Base-by-base conservation (phyloP, 2,113 vertebrate species). In the Chrysemys picta region DNA sequence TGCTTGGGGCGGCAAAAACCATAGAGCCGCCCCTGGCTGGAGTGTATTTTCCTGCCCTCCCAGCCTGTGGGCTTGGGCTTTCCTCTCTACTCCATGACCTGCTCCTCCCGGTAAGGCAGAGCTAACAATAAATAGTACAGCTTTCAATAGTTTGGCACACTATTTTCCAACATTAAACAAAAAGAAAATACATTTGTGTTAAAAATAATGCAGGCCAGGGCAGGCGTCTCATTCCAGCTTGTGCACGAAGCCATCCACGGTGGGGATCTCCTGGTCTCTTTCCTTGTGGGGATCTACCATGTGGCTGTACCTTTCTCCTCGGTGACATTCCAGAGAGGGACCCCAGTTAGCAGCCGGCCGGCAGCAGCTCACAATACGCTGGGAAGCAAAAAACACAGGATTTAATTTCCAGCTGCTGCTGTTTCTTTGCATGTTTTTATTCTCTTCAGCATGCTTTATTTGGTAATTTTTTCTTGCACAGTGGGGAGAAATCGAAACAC, bases 261-360 rank as follows among this genome's bases (percentile, higher is more conserved):
- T 98, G 42, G 98, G 95, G 79, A 98, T 98, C 95, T 98, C 98
- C 0, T 97, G 54, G 24, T 97, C 97, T n/a, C n/a, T 91, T 27
- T 96, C 75, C 80, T 92, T 98, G 42, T 80, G 62, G 14, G 94
- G 65, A 50, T 96, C 95, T 11, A 62, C n/a, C 65, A 96, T 81
- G 59, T 94, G 95, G 83, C 95, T 98, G 93, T 99, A 99, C 65
- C 98, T 98, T n/a, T 99, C 98, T 17, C 98, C 98, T 82, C 99
- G 98, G 95, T 99, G 98, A n/a, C 94, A 7, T 14, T 98, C 98
- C 97, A 99, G 97, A 93, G 98, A 99, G 5, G 99, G 99, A 9
- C 99, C 99, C 99, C 99, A 99, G 69, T 98, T 98, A 57, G 98
- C 91, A 87, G 98, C 89, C 2, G 99, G 99, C 45, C 89, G 98